Base-by-base conservation (phyloP, 2,888 invertebrate species). In the Lydus trimaculatus region DNA sequence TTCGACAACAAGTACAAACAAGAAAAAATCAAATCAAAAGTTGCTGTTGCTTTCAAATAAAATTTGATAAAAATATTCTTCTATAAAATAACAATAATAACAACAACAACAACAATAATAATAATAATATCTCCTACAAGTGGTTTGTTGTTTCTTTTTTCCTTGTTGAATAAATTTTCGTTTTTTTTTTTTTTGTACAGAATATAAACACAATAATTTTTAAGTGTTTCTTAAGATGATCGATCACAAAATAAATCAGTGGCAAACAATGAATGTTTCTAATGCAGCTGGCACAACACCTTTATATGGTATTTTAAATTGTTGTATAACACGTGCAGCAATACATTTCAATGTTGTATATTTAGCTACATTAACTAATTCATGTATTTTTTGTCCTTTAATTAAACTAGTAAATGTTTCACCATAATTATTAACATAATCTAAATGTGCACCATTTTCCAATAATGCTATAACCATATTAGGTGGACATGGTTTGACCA, bases 331-430 rank as follows among this genome's bases (percentile, higher is more conserved):
- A 74, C 92, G 89, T 13, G 97, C 96, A 15, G 97, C 94, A 69
- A 96, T 89, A 84, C 97, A 98, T 80, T 93, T 91, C 75, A 98
- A 89, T 69, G 91, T 91, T 59, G 93, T 92, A 84, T 93, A 93
- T 73, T 91, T 90, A 61, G 95, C 87, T 8, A 93, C 92, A 85
- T 94, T 94, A 58, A 94, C 90, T 73, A 92, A 87, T 77, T 91
- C 86, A 73, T 89, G 88, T 64, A 91, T 86, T 72, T 86, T 87
- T 79, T 91, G 92, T 64, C 88, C 88, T 63, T 89, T 87, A 65
- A 93, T 86, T 73, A 95, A 85, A 73, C 89, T 89, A 75, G 91
- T 90, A 77, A 95, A 94, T 0, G 94, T 94, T 72, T 92, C 90
- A 36, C 93, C 92, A 74, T 90, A 88, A 83, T 90, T 87, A 87